phyloP scores from a whole-genome alignment of 1,140 invertebrate species.

The Sycobia sp. region DNA sequence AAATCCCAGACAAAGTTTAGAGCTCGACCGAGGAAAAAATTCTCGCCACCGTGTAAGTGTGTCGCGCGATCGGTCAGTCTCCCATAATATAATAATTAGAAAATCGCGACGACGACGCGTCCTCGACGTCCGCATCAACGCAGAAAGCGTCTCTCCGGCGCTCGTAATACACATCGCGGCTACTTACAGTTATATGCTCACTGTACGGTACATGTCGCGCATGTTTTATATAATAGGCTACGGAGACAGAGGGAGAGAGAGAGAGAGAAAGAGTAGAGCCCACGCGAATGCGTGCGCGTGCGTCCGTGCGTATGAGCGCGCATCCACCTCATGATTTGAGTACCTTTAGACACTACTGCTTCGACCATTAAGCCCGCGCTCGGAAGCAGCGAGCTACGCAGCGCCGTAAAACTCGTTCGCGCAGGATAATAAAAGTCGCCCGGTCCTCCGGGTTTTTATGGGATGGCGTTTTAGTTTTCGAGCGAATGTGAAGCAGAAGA shows the following conservation, averaged over 20 bases:
- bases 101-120: too few species aligned
- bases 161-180: constrained; percentile 1
- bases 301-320: too few species aligned
- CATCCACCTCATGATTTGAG: constrained; percentile 28
- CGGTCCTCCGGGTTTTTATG: too few species aligned
- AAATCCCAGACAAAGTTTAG: too few species aligned
- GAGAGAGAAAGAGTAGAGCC: constrained; percentile 1
- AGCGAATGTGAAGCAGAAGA: too few species aligned
- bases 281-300: neutral
- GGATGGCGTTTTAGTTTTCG: too few species aligned
- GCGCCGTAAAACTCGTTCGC: neutral
- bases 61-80: too few species aligned
- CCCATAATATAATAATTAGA: too few species aligned
- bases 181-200: constrained; percentile 37
- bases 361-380: neutral
- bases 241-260: constrained; percentile 32
- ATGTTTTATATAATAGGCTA: constrained; percentile 34
- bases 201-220: constrained; percentile 35
- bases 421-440: too few species aligned
- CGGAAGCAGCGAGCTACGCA: neutral
- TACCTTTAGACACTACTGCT: too few species aligned
- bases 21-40: too few species aligned
- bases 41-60: too few species aligned
- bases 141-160: neutral
- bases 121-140: neutral